Evolutionary conservation across 2,888 invertebrate genomes (phyloP).

Genomic region (Ethmia dodecea): DNA sequence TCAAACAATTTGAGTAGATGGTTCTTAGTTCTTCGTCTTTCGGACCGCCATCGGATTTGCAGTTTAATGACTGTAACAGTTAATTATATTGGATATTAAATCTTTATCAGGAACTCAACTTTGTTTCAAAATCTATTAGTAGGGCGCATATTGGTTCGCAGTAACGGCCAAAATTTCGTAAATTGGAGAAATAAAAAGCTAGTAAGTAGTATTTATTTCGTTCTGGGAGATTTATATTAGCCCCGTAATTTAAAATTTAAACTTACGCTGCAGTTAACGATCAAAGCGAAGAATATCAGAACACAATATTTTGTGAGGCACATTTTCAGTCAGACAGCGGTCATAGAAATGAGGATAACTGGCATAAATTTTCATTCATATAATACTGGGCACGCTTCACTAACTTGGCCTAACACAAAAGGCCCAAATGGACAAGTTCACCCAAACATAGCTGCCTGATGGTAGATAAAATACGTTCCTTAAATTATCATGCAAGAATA

Average conservation of each 20-base stretch:
- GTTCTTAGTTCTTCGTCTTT: constrained; percentile 76
- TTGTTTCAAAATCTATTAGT: background rate
- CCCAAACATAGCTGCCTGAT: background rate
- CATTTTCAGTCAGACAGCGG: constrained; percentile 34
- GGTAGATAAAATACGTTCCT: background rate
- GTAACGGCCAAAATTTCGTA: background rate
- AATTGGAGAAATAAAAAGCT: background rate
- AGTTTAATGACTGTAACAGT: constrained; percentile 66
- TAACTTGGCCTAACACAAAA: constrained; percentile 17
- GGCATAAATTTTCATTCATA: constrained; percentile 27
- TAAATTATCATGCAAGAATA: background rate
- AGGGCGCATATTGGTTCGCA: background rate
- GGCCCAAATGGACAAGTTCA: constrained; percentile 16
- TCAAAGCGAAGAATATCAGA: constrained; percentile 33
- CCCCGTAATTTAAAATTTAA: constrained; percentile 2
- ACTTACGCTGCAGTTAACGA: constrained; percentile 44
- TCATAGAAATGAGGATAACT: constrained; percentile 27
- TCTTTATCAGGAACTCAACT: background rate
- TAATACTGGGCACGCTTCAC: constrained; percentile 41
- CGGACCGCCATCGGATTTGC: constrained; percentile 78
- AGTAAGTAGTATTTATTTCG: constrained; percentile 2
- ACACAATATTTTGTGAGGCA: constrained; percentile 31
- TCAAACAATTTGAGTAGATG: constrained; percentile 76
- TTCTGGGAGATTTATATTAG: background rate
- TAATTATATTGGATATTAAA: background rate